These are phyloP conservation scores for Paramisgurnus dabryanus DNA, from an alignment of 2,113 vertebrate genomes.

Conservation along the genomic window DNA sequence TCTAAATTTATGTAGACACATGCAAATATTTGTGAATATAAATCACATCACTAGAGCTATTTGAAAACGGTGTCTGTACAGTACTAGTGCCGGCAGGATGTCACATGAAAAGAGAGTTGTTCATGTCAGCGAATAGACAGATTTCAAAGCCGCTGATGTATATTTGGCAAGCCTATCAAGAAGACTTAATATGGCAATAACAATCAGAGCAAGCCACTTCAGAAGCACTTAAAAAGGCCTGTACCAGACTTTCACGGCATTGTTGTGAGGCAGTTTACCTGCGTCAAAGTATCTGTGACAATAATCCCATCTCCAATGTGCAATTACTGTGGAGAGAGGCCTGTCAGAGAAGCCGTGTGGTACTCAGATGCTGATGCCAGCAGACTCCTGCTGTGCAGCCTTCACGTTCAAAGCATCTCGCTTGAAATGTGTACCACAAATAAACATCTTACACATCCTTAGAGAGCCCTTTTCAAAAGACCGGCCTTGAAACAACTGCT, in stretches of 20 bases:
- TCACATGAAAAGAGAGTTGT: neutral
- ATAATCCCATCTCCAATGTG: constrained; percentile 34
- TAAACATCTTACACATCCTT: constrained; percentile 37
- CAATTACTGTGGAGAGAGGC: constrained; percentile 37
- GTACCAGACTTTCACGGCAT: constrained; percentile 30
- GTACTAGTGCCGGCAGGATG: constrained; percentile 8
- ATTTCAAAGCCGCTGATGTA: neutral
- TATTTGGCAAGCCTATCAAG: constrained; percentile 32
- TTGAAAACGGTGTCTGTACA: constrained; percentile 10
- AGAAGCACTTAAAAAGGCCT: constrained; percentile 14
- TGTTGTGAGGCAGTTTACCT: constrained; percentile 19
- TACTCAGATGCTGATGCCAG: constrained; percentile 32
- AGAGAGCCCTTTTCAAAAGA: constrained; percentile 5
- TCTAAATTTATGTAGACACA: constrained; percentile 12
- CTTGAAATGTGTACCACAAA: constrained; percentile 22
- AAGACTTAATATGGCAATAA: constrained; percentile 25
- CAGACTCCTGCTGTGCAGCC: constrained; percentile 33
- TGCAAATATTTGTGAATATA: constrained; percentile 30
- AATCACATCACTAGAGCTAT: constrained; percentile 13
- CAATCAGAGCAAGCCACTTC: constrained; percentile 33
- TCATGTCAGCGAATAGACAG: neutral
- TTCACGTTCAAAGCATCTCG: constrained; percentile 33
- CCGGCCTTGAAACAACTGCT: neutral
- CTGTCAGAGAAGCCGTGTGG: constrained; percentile 23
- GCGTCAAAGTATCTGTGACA: constrained; percentile 32